A percentile compares a stretch with the other conserved stretches of the same genome.
phyloP scores from a whole-genome alignment of 2,888 invertebrate genomes.

The Lasioglossum marginatum region DNA sequence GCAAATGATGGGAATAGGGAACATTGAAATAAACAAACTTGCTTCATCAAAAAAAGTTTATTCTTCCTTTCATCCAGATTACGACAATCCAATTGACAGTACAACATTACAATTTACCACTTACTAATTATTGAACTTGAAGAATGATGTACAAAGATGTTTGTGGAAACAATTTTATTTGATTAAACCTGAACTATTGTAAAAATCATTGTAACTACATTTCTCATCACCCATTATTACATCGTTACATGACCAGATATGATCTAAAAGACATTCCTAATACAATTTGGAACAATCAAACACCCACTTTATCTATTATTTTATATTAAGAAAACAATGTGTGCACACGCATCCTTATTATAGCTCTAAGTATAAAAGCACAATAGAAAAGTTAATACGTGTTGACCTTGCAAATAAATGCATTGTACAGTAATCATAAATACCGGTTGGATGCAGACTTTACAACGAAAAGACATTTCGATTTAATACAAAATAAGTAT shows the following conservation, averaged over 20 bases:
- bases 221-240: slow-evolving; percentile 66
- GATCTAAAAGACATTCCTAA: slow-evolving; percentile 53
- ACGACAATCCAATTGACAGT: background rate
- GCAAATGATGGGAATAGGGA: background rate
- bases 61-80: background rate
- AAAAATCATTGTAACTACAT: slow-evolving; percentile 68
- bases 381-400: slow-evolving; percentile 50
- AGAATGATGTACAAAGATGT: slow-evolving; percentile 32
- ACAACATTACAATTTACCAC: background rate
- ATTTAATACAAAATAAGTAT: slow-evolving; percentile 33
- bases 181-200: slow-evolving; percentile 72
- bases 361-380: slow-evolving; percentile 54
- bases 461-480: slow-evolving; percentile 33
- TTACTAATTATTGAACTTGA: background rate
- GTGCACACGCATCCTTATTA: slow-evolving; percentile 37
- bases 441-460: slow-evolving; percentile 34
- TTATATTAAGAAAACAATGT: slow-evolving; percentile 38
- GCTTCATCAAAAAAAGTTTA: background rate
- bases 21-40: background rate
- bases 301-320: slow-evolving; percentile 28
- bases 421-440: slow-evolving; percentile 51
- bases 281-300: slow-evolving; percentile 43
- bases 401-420: slow-evolving; percentile 52
- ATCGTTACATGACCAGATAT: slow-evolving; percentile 45
- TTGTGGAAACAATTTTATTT: slow-evolving; percentile 82